Conservation (phyloP, 2,113 vertebrate species). For the Malurus cyaneus region DNA sequence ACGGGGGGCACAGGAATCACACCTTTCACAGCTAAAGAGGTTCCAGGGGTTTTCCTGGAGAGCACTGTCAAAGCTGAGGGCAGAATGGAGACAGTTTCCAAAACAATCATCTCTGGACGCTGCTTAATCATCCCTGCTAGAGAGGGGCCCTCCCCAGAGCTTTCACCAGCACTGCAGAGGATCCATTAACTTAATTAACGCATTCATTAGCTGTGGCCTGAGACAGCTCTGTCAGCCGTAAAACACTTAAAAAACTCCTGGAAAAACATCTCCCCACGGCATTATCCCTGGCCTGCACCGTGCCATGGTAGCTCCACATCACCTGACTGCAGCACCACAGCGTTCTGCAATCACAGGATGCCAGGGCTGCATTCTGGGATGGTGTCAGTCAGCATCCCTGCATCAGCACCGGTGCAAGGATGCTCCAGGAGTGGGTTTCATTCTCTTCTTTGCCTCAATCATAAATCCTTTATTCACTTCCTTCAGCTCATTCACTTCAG, state of each 20-base stretch:
- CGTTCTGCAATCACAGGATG: neutral
- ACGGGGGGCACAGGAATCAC: neutral
- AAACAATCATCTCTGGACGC: neutral
- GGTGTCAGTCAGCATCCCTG: neutral
- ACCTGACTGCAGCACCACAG: neutral
- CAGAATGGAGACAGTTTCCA: neutral
- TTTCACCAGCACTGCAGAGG: neutral
- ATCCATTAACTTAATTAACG: neutral
- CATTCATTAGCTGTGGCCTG: neutral
- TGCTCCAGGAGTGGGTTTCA: neutral
- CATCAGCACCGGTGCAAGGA: neutral
- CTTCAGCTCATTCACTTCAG: neutral
- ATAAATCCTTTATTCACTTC: neutral
- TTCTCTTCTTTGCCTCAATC: neutral
- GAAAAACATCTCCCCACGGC: neutral
- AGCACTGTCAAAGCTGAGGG: neutral
- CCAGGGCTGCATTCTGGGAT: neutral
- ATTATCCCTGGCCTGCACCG: neutral
- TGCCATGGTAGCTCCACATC: neutral
- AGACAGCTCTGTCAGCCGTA: neutral
- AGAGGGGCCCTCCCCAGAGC: neutral
- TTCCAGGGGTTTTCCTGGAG: neutral
- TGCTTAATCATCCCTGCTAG: slow-evolving; percentile 1
- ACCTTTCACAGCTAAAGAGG: neutral
- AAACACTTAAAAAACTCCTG: neutral